Conservation (phyloP, 2,113 vertebrate genomes). For the Sphyrna mokarran region DNA sequence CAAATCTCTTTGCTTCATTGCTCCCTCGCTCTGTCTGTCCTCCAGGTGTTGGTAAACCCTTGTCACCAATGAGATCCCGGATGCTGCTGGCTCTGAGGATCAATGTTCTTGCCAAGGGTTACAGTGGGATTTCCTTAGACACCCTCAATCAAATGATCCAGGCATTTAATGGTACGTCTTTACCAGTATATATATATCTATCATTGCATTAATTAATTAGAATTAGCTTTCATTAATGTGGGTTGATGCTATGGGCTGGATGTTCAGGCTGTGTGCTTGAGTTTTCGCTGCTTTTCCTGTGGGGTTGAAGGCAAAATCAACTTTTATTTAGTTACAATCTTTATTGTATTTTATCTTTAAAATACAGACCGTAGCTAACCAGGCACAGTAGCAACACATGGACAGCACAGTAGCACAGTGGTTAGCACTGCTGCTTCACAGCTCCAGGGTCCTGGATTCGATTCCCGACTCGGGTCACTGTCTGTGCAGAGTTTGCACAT, state of each 20-base stretch:
- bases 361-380: too few species aligned
- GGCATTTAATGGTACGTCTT: constrained; percentile 72
- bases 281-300: too few species aligned
- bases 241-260: neutral
- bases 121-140: constrained; percentile 90
- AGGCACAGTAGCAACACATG: too few species aligned
- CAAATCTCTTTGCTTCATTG: neutral
- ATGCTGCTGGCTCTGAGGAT: constrained; percentile 93
- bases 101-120: constrained; percentile 91
- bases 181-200: neutral
- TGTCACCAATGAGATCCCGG: constrained; percentile 84
- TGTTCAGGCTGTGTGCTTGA: neutral
- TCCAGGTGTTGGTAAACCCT: constrained; percentile 85
- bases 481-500: too few species aligned
- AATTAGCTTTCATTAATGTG: neutral
- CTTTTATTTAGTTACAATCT: neutral
- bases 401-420: too few species aligned
- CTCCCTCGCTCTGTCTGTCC: constrained; percentile 31
- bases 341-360: too few species aligned
- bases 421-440: too few species aligned
- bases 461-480: too few species aligned
- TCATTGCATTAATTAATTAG: neutral
- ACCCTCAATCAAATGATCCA: constrained; percentile 81
- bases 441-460: too few species aligned
- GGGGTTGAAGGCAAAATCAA: too few species aligned